These are phyloP conservation scores for Mastigias papua DNA, from an alignment of 30 jellyfish, hydroid and myxozoan species.

Conservation along the genomic window DNA sequence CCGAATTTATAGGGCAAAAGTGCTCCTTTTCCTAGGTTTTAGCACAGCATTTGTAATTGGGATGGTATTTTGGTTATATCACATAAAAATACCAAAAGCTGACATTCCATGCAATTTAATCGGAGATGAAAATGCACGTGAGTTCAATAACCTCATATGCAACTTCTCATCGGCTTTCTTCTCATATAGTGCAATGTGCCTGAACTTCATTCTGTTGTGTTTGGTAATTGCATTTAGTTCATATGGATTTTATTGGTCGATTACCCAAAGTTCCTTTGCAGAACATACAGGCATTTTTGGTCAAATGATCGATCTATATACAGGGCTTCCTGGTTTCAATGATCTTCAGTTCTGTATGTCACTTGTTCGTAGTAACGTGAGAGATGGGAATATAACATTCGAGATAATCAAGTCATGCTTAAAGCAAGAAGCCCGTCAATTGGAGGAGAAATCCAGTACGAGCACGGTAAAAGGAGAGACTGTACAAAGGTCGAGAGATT, in stretches of 20 bases:
- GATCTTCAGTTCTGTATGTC: slow-evolving; percentile 80
- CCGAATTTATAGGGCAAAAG: slow-evolving; percentile 74
- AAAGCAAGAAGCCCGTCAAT: slow-evolving; percentile 62
- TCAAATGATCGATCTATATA: slow-evolving; percentile 66
- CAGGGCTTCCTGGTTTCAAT: slow-evolving; percentile 80
- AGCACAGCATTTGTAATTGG: slow-evolving; percentile 35
- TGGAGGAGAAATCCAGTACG: slow-evolving; percentile 22
- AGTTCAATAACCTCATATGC: slow-evolving; percentile 62
- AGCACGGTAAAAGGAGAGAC: background rate
- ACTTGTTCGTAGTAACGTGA: slow-evolving; percentile 67
- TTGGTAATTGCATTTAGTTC: slow-evolving; percentile 47
- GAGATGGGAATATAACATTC: slow-evolving; percentile 79
- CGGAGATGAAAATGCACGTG: slow-evolving; percentile 41
- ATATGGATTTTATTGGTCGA: slow-evolving; percentile 64
- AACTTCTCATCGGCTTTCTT: slow-evolving; percentile 74
- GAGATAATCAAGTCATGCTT: slow-evolving; percentile 70
- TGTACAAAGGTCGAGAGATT: slow-evolving; percentile 48
- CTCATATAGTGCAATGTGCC: slow-evolving; percentile 76
- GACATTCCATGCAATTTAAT: slow-evolving; percentile 65
- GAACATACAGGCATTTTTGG: slow-evolving; percentile 77
- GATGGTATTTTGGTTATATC: slow-evolving; percentile 65
- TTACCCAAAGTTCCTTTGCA: slow-evolving; percentile 51
- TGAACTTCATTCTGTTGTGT: slow-evolving; percentile 39
- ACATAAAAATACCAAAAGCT: slow-evolving; percentile 54
- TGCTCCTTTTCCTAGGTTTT: slow-evolving; percentile 17